These are phyloP conservation scores for Apostichopus californicus DNA, from an alignment of 35 echinoderm and acorn worm genomes.

Conservation along the genomic window DNA sequence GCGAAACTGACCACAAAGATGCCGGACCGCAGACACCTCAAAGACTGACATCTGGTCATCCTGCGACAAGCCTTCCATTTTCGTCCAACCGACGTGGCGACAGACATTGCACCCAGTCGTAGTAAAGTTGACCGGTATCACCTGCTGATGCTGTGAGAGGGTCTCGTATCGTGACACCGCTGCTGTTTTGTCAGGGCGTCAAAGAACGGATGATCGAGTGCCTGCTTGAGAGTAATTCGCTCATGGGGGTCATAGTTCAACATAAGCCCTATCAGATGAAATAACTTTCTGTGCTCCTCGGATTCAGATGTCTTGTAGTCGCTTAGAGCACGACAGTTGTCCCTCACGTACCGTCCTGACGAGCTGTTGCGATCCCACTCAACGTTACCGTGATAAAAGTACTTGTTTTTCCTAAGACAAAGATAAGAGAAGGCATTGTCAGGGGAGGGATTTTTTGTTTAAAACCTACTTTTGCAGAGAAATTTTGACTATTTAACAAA, in stretches of 20 bases:
- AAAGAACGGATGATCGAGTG: constrained; percentile 82
- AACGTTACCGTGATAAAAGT: constrained; percentile 77
- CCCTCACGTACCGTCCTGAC: constrained; percentile 88
- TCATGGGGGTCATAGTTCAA: constrained; percentile 77
- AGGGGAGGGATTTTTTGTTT: too few relatives aligned
- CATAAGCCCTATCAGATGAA: constrained; percentile 86
- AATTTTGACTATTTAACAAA: too few relatives aligned
- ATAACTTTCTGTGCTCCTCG: constrained; percentile 69
- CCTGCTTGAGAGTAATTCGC: constrained; percentile 63
- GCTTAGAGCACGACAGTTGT: constrained; percentile 84
- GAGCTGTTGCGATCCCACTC: constrained; percentile 87
- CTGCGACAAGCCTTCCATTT: neutral
- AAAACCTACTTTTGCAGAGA: too few relatives aligned
- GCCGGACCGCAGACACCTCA: too few relatives aligned
- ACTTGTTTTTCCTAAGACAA: constrained; percentile 84
- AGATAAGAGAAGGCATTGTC: neutral
- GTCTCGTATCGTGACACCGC: constrained; percentile 49
- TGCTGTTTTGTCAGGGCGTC: constrained; percentile 62
- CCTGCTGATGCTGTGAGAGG: constrained; percentile 89
- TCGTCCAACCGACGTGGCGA: neutral
- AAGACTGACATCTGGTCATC: too few relatives aligned
- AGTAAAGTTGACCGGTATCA: constrained; percentile 43
- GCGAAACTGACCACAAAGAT: too few relatives aligned
- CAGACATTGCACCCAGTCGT: neutral
- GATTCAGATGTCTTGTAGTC: constrained; percentile 45